phyloP scores from a whole-genome alignment of 2,888 invertebrate genomes.

The Liodrosophila aerea region DNA sequence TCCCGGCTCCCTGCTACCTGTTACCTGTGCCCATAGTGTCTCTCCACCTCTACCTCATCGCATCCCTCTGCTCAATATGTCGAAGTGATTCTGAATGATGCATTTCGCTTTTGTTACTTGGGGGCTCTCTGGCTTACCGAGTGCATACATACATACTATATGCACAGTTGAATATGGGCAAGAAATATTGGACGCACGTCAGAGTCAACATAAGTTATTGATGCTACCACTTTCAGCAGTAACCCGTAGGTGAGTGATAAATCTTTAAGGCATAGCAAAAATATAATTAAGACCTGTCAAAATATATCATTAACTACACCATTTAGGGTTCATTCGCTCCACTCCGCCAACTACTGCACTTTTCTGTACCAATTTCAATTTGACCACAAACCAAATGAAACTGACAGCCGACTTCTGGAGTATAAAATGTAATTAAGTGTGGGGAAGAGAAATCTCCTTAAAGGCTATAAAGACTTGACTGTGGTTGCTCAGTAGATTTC shows the following conservation, averaged over 20 bases:
- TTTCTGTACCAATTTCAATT: slow-evolving; percentile 15
- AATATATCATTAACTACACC: slow-evolving; percentile 21
- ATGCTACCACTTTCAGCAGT: slow-evolving; percentile 31
- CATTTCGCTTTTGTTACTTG: slow-evolving; percentile 47
- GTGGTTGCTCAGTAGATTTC: too few relatives aligned
- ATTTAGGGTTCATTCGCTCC: slow-evolving; percentile 5
- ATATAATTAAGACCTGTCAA: slow-evolving; percentile 41
- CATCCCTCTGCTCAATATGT: slow-evolving; percentile 67
- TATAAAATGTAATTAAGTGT: not conserved
- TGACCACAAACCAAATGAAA: slow-evolving; percentile 13
- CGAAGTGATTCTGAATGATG: slow-evolving; percentile 67
- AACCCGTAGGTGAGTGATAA: too few relatives aligned
- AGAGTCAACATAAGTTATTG: slow-evolving; percentile 49
- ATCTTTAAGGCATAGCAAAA: not conserved
- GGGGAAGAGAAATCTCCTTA: too few relatives aligned
- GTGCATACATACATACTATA: too few relatives aligned
- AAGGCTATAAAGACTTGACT: too few relatives aligned
- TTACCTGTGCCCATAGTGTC: not conserved
- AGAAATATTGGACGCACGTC: slow-evolving; percentile 57
- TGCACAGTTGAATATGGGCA: slow-evolving; percentile 32
- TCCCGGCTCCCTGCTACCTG: not conserved
- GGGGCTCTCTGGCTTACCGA: slow-evolving; percentile 42
- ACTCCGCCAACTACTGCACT: slow-evolving; percentile 11
- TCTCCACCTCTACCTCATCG: not conserved
- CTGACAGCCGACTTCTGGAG: slow-evolving; percentile 7